Percentiles rank a stretch among this genome's conserved stretches.
Evolutionary conservation across 2,113 vertebrate genomes (phyloP).

Genomic region (Anguilla japonica): DNA sequence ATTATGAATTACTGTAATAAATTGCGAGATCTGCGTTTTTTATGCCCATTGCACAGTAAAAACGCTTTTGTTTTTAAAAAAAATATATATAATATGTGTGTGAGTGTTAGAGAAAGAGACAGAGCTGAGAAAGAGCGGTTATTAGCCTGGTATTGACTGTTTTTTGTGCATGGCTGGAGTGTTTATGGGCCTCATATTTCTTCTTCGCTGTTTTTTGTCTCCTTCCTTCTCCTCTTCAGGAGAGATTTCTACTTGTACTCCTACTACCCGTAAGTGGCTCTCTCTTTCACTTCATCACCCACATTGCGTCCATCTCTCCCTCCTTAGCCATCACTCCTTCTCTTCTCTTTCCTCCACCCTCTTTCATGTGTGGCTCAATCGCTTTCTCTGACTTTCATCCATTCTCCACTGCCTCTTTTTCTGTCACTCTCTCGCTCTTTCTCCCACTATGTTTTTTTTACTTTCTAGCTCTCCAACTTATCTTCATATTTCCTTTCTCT

Average conservation of each 20-base stretch:
- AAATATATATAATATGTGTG: no score
- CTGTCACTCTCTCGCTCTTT: neutral
- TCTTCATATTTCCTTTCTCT: neutral
- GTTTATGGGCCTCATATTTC: conserved; percentile 17
- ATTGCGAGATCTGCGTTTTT: no score
- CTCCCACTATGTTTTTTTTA: neutral
- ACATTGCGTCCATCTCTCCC: conserved; percentile 26
- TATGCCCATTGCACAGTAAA: no score
- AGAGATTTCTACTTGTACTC: conserved; percentile 94
- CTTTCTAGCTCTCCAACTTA: neutral
- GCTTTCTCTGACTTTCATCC: conserved; percentile 44
- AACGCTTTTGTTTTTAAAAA: no score
- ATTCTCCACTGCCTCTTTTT: conserved; percentile 38
- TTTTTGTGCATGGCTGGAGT: neutral
- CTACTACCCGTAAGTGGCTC: conserved; percentile 93
- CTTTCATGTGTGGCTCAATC: conserved; percentile 33
- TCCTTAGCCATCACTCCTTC: neutral
- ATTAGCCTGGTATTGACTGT: neutral
- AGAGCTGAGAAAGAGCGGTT: no score
- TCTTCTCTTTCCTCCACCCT: neutral
- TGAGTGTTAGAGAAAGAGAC: neutral
- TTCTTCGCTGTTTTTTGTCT: conserved; percentile 62
- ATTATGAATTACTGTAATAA: no score
- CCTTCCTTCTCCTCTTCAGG: conserved; percentile 80
- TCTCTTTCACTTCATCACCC: conserved; percentile 24